phyloP scores from a whole-genome alignment of 2,113 vertebrate genomes.

The Rhinogobius similis region DNA sequence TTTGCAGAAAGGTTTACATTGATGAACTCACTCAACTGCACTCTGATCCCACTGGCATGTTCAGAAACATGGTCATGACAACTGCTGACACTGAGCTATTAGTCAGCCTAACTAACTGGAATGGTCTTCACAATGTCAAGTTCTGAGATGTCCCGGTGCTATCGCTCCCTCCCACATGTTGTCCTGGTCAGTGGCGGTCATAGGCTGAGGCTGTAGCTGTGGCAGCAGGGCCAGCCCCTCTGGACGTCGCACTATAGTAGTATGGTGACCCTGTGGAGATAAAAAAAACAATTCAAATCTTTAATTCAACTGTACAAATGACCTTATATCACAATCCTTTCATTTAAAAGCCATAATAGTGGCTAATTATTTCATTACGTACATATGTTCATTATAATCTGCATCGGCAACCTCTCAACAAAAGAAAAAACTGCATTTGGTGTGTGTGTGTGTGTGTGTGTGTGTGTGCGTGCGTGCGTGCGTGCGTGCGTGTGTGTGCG shows the following conservation, averaged over 20 bases:
- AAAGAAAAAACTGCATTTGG: too few relatives aligned
- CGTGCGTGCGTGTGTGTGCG: too few relatives aligned
- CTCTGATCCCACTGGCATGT: conserved; percentile 8
- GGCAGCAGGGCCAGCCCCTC: conserved; percentile 86
- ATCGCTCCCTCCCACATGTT: conserved; percentile 44
- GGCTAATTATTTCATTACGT: not conserved
- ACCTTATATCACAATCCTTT: not conserved
- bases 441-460: too few relatives aligned
- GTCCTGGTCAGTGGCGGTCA: conserved; percentile 88
- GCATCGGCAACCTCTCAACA: too few relatives aligned
- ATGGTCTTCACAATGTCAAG: conserved; percentile 43
- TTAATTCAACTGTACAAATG: not conserved
- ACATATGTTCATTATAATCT: too few relatives aligned
- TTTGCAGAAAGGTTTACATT: conserved; percentile 26
- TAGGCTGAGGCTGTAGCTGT: conserved; percentile 88
- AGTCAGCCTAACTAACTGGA: conserved; percentile 40
- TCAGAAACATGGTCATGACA: not conserved
- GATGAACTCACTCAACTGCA: conserved; percentile 34
- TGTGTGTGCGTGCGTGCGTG: too few relatives aligned
- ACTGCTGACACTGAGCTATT: conserved; percentile 3
- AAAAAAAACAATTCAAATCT: not conserved
- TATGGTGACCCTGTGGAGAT: conserved; percentile 88
- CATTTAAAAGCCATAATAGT: not conserved
- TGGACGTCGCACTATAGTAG: conserved; percentile 92
- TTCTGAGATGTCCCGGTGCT: conserved; percentile 67